Base-by-base conservation (phyloP, 2,888 invertebrate species). In the Syrphus vitripennis region DNA sequence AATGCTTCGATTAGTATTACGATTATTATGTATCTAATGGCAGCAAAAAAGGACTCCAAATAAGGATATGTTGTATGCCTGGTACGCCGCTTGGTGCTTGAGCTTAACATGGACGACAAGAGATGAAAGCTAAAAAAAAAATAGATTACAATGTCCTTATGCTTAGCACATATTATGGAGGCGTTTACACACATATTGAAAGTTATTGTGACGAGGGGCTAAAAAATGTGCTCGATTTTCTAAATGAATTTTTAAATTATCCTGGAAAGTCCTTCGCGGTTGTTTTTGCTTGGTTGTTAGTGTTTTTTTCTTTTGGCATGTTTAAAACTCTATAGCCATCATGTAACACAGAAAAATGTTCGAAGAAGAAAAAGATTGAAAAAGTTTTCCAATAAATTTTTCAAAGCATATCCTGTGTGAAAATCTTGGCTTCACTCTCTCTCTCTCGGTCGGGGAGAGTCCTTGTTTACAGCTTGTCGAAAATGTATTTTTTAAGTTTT, bases 381-480 rank as follows among this genome's bases (percentile, higher is more conserved):
- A 84, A 84, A 84, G 42, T 84, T 84, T 84, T 77, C 74, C 72
- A 80, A 84, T 84, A 84, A 84, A 80, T 84, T 69, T 84, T 84
- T 80, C 53, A 77, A 9, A 61, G 59, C 71, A 71, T 76, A 67
- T 84, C 84, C 80, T 70, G 80, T 80, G 80, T 72, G 76, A 76
- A 80, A 76, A 84, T 80, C 80, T 80, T 67, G 76, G 63, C 75
- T 75, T 48, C 50, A 26, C 21, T 48, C 14, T 19, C 9, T 26
- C 6, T 53, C 0, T 12, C 4, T 24, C 3, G 50, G 14, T 48
- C n/a, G 7, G 24, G 45, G 34, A 45, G 70, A 75, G 71, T 84
- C 80, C 84, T 84, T 84, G 84, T 84, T 84, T 84, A 80, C 84
- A 84, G 63, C 76, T 84, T 80, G 84, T 80, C 76, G 80, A 79